Percentiles rank a stretch among this genome's conserved stretches.
Evolutionary conservation across 2,113 vertebrate species (phyloP).

Genomic region (Callithrix jacchus): DNA sequence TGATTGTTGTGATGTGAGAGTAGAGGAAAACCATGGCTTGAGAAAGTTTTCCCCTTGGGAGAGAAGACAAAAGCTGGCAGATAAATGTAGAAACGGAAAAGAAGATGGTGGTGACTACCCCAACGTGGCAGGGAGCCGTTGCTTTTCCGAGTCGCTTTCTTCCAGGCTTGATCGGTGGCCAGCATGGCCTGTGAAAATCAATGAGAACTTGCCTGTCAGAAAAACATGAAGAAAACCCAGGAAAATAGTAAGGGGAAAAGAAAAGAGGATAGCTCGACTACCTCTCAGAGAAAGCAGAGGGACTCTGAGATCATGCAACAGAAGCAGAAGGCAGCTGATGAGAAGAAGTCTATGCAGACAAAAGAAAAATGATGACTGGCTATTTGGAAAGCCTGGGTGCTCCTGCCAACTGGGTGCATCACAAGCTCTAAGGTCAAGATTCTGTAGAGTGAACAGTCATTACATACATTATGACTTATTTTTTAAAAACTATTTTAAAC

Average conservation of each 20-base stretch:
- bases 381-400: constrained; percentile 66
- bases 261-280: too few relatives aligned
- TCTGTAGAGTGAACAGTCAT: constrained; percentile 41
- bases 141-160: too few relatives aligned
- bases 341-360: constrained; percentile 84
- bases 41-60: not conserved
- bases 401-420: constrained; percentile 24
- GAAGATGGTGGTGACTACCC: too few relatives aligned
- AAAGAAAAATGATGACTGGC: constrained; percentile 78
- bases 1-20: too few relatives aligned
- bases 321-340: constrained; percentile 86
- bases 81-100: not conserved
- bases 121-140: too few relatives aligned
- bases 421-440: constrained; percentile 64
- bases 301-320: constrained; percentile 88
- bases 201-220: too few relatives aligned
- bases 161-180: too few relatives aligned
- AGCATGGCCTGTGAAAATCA: too few relatives aligned
- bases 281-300: constrained; percentile 53
- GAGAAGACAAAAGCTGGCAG: not conserved
- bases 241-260: too few relatives aligned
- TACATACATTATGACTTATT: constrained; percentile 60
- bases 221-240: too few relatives aligned
- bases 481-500: constrained; percentile 68
- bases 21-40: too few relatives aligned